phyloP scores from a whole-genome alignment of 2,113 vertebrate genomes.

The Misgurnus anguillicaudatus region DNA sequence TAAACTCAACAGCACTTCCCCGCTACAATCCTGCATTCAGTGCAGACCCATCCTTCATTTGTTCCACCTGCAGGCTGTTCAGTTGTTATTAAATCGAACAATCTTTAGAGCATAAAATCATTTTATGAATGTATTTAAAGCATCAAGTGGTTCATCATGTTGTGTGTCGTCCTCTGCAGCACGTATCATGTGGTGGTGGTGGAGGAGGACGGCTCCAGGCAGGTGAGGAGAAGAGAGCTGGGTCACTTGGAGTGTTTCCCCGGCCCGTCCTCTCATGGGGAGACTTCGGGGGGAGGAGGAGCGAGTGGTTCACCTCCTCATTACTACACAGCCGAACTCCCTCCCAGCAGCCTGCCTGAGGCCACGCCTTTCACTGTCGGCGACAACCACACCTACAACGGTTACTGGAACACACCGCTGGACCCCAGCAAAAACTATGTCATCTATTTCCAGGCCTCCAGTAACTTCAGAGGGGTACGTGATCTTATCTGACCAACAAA shows the following conservation, averaged over 20 bases:
- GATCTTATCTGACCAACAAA: neutral
- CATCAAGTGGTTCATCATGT: no score
- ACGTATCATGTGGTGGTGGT: slow-evolving; percentile 94
- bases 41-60: no score
- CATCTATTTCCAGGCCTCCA: slow-evolving; percentile 93
- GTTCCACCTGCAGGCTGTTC: no score
- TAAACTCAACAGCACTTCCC: no score
- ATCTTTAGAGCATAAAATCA: no score
- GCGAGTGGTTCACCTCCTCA: slow-evolving; percentile 63
- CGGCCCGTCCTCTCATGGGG: slow-evolving; percentile 77
- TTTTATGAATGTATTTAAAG: no score
- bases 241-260: slow-evolving; percentile 87
- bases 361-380: slow-evolving; percentile 94
- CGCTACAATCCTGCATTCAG: no score
- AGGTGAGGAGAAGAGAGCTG: slow-evolving; percentile 81
- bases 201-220: slow-evolving; percentile 80
- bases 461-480: slow-evolving; percentile 92
- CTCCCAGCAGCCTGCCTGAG: slow-evolving; percentile 85
- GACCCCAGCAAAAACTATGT: slow-evolving; percentile 92
- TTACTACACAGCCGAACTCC: slow-evolving; percentile 90
- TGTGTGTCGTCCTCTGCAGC: slow-evolving; percentile 61
- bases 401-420: slow-evolving; percentile 92
- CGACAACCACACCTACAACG: slow-evolving; percentile 94
- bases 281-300: slow-evolving; percentile 72
- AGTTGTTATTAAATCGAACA: no score